Base-by-base conservation (phyloP, 2,113 vertebrate species). In the Oreochromis spilurus region DNA sequence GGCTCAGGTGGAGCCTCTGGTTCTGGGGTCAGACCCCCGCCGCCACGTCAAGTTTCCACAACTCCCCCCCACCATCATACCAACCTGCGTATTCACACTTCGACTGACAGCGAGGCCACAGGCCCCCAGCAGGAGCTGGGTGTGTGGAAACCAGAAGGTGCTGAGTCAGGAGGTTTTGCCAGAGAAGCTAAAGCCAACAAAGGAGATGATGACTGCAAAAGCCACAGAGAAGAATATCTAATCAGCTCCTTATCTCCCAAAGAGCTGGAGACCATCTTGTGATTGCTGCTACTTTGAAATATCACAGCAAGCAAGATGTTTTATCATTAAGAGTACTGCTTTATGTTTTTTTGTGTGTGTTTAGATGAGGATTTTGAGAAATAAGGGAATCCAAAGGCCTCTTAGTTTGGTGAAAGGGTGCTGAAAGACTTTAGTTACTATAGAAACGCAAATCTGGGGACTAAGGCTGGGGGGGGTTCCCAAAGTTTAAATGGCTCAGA, bases 241-340 rank as follows among this genome's bases (percentile, higher is more conserved):
- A 89, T 84, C 40, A 81, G 86, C 54, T 70, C 82, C 17, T 79
- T 84, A 58, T 93, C 94, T 52, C 38, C 91, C 36, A 96, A 93
- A 90, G 96, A 96, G 81, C 72, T 95, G 72, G 96, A 97, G 88
- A 97, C 96, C 1, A 91, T 92, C 62, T 90, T 97, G 80, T 97
- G 91, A 95, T 43, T 72, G 29, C 29, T 7, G 38, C 53, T 52
- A 14, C 54, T 70, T 81, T 48, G 19, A 26, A 54, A 50, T 11
- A 58, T 75, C 40, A 75, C 0, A 1, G 9, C 53, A 38, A 36
- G 24, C 43, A 48, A 50, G 19, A 50, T 29, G 13, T 19, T 50
- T 72, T 54, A 12, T 52, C n/a, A 31, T 52, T 29, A 48, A 26
- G 9, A 80, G 19, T 6, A 9, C 4, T 50, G 9, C 10, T 60